A percentile compares a stretch with the other conserved stretches of the same genome.
Evolutionary conservation across 1,140 invertebrate species (phyloP).

Genomic region (Atopsyche davidsoni): DNA sequence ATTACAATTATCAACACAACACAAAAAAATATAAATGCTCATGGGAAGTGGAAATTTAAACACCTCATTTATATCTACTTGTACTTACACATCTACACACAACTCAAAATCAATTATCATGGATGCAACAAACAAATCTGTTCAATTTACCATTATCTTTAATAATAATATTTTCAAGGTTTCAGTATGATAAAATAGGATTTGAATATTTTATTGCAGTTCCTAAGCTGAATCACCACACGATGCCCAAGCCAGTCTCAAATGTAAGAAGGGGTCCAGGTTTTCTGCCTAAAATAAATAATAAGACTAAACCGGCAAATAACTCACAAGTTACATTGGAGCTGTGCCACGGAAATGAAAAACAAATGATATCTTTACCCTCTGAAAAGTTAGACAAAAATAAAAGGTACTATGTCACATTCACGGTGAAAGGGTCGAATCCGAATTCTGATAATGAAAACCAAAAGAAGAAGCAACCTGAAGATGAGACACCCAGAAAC

Average conservation of each 20-base stretch:
- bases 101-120: too few relatives aligned
- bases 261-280: conserved; percentile 36
- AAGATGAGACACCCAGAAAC: conserved; percentile 26
- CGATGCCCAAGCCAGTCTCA: conserved; percentile 59
- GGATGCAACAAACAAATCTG: too few relatives aligned
- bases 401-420: conserved; percentile 84
- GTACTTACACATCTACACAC: too few relatives aligned
- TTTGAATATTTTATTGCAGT: conserved; percentile 49
- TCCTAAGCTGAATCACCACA: conserved; percentile 64
- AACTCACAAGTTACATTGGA: conserved; percentile 62
- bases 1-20: too few relatives aligned
- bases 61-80: too few relatives aligned
- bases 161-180: too few relatives aligned
- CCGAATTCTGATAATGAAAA: conserved; percentile 45
- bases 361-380: conserved; percentile 77
- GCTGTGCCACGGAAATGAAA: conserved; percentile 71
- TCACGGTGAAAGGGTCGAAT: conserved; percentile 70
- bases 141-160: too few relatives aligned
- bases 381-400: conserved; percentile 78
- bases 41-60: too few relatives aligned
- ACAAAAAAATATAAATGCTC: too few relatives aligned
- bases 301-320: conserved; percentile 39
- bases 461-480: conserved; percentile 28
- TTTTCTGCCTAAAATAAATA: conserved; percentile 55
- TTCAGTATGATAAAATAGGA: too few relatives aligned